phyloP scores from a whole-genome alignment of 2,888 invertebrate genomes.

The Drosophila mercatorum region DNA sequence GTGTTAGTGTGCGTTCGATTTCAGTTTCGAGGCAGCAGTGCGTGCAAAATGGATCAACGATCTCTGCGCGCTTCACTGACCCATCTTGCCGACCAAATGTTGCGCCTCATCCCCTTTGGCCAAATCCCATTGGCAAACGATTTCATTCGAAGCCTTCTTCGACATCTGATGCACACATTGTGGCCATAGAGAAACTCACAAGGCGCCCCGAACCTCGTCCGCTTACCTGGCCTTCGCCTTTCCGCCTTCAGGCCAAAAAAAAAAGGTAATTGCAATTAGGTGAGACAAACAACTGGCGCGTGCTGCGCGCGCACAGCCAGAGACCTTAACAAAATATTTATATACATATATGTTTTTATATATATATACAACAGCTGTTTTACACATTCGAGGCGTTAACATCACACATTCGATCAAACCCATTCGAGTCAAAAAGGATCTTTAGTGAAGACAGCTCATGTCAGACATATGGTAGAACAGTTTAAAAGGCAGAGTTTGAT shows the following conservation, averaged over 20 bases:
- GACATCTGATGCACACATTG: constrained; percentile 38
- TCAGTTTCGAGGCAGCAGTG: constrained; percentile 71
- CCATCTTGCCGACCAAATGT: constrained; percentile 11
- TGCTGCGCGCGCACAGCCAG: constrained; percentile 53
- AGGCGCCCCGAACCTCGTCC: constrained; percentile 2
- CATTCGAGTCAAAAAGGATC: constrained; percentile 1
- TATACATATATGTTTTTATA: neutral
- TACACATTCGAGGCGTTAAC: constrained; percentile 50
- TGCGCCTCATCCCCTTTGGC: constrained; percentile 9
- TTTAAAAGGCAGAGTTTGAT: neutral
- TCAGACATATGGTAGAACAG: neutral
- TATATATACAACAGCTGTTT: constrained; percentile 57
- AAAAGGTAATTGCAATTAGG: constrained; percentile 41
- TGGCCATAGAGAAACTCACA: constrained; percentile 13
- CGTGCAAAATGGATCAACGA: constrained; percentile 73
- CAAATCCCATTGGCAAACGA: constrained; percentile 7
- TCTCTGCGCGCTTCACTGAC: constrained; percentile 61
- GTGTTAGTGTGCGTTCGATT: constrained; percentile 51
- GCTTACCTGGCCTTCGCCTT: constrained; percentile 14
- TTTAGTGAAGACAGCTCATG: neutral
- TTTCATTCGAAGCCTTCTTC: constrained; percentile 18
- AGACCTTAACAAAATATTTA: constrained; percentile 5
- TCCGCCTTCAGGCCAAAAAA: neutral
- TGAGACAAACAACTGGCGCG: constrained; percentile 66
- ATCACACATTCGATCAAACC: constrained; percentile 14